Base-by-base conservation (phyloP, 1,140 invertebrate genomes). In the Muscidifurax raptorellus region DNA sequence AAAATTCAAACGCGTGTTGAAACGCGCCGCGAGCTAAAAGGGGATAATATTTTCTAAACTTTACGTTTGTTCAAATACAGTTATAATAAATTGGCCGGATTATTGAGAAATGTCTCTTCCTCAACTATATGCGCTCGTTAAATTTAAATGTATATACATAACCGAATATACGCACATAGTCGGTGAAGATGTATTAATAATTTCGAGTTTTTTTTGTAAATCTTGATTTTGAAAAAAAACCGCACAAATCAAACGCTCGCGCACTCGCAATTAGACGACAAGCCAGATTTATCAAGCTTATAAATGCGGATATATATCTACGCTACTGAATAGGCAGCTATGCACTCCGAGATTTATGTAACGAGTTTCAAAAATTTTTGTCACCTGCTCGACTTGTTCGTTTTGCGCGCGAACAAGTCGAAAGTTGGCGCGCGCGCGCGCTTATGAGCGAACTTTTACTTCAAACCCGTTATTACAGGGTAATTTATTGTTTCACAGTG, bases 221-320 rank as follows among this genome's bases (percentile, higher is more conserved):
- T 59, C 52, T 1, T n/a, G 0, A 18, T 18, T 59, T 22, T n/a
- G 18, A 22, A 22, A 22, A 59, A 59, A 59, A 59, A 18, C 4
- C 18, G 7, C 25, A 15, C 67, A 69, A 69, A 28, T 69, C 67
- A 30, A 69, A 27, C 3, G 7, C 7, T 15, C 25, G 15, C 30
- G 5, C 30, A 15, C 30, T 18, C 15, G 28, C 66, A 30, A 71
- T 71, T 32, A 71, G 66, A 69, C n/a, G 27, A 27, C 32, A 30
- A 74, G 28, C 30, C 71, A 36, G 71, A 74, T 74, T 74, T 74
- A 74, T 74, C 25, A 36, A 74, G 71, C 71, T 74, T 15, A 30
- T 1, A 1, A 1, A 28, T 3, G 32, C 32, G 32, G n/a, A n/a
- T n/a, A n/a, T n/a, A n/a, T n/a, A n/a, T n/a, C n/a, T n/a, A n/a